Percentiles rank a stretch among this genome's conserved stretches.
phyloP scores from a whole-genome alignment of 2,113 vertebrate species.

The Conger conger region DNA sequence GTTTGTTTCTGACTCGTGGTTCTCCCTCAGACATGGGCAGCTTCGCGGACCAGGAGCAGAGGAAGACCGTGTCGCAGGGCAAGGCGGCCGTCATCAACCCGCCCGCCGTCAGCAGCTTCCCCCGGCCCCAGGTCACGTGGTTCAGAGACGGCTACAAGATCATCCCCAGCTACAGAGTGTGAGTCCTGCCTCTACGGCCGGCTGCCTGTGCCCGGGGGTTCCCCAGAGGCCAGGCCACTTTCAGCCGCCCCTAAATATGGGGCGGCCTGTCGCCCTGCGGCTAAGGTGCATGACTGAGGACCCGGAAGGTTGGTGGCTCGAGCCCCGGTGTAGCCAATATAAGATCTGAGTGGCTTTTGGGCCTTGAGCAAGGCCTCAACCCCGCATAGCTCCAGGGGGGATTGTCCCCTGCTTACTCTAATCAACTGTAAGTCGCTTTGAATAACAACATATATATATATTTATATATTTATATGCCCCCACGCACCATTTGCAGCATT shows the following conservation, averaged over 20 bases:
- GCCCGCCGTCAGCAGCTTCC: constrained; percentile 73
- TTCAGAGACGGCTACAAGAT: constrained; percentile 94
- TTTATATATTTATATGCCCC: no score
- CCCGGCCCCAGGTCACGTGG: constrained; percentile 87
- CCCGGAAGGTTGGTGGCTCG: no score
- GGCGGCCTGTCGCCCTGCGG: no score
- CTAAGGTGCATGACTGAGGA: no score
- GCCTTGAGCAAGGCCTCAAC: no score
- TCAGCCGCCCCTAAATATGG: not conserved
- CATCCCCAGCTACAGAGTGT: constrained; percentile 87
- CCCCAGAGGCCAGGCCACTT: not conserved
- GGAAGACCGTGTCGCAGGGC: constrained; percentile 74
- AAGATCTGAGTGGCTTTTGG: no score
- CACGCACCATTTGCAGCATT: no score
- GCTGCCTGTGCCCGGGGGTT: not conserved
- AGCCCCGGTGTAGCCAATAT: no score
- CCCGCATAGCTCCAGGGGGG: no score
- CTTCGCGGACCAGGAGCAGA: constrained; percentile 75
- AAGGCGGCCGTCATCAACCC: constrained; percentile 78
- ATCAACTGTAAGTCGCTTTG: no score
- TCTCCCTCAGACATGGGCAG: constrained; percentile 77
- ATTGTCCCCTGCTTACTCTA: no score
- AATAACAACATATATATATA: no score
- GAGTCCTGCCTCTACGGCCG: constrained; percentile 54
- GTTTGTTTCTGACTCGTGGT: constrained; percentile 25